Base-by-base conservation (phyloP, 2,113 vertebrate genomes). In the Callipepla squamata region DNA sequence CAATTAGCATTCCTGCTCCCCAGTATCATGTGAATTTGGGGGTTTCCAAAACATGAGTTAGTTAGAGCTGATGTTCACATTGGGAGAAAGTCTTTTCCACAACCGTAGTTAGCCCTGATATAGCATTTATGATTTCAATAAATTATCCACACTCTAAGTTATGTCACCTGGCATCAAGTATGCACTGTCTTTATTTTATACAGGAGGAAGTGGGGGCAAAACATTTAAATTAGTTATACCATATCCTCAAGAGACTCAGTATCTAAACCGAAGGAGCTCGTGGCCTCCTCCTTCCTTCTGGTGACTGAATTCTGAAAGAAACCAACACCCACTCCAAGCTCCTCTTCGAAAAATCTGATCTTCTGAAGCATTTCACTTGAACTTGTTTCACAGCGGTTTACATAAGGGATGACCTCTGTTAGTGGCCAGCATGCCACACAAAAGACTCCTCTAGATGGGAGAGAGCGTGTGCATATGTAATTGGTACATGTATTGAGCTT, bases 401-500 rank as follows among this genome's bases (percentile, higher is more conserved):
- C 47, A 5, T 53, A 72, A 76, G 26, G 30, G 9, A 7, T 76
- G 83, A 84, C 53, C n/a, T 84, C 67, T 80, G 58, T 74, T 80
- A 74, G 58, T 50, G 40, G 47, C 4, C 77, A 57, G 20, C 45
- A 50, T 59, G 28, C 25, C 22, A 87, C 6, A 3, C 26, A 36
- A 18, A 55, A 40, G 14, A 30, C 44, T 94, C 44, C 34, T 87
- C 17, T 23, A 72, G 61, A 74, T 0, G 10, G 48, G 48, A 58
- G 66, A 58, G 62, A 26, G 25, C 2, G 67, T 23, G 19, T 73
- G 44, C 10, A 1, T 26, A 47, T 19, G n/a, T 28, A 42, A 14
- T 28, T 72, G 61, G 30, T 40, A 38, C 1, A 0, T 42, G 25
- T 2, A 61, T 19, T 0, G 1, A 69, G 55, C n/a, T 66, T 34